These are phyloP conservation scores for Scophthalmus maximus DNA, from an alignment of 2,113 vertebrate species.

Conservation along the genomic window DNA sequence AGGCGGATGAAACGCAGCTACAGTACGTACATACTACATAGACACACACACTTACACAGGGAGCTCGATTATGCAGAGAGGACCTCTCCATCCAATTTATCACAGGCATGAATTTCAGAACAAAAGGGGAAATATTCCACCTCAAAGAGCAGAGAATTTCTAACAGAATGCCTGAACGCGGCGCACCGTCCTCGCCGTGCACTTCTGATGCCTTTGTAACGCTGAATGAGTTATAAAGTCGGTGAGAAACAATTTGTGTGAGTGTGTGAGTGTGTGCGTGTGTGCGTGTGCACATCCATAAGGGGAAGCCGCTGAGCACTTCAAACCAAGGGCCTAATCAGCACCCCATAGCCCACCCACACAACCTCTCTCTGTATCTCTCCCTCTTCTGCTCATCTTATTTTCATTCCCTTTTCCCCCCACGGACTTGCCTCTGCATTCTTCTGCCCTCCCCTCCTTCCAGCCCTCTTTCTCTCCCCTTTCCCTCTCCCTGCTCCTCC, in stretches of 20 bases:
- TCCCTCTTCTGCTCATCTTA: constrained; percentile 55
- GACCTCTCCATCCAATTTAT: constrained; percentile 58
- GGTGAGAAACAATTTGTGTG: constrained; percentile 37
- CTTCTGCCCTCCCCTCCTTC: constrained; percentile 17
- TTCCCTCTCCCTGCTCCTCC: constrained; percentile 35
- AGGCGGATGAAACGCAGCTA: constrained; percentile 39
- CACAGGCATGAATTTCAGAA: constrained; percentile 70
- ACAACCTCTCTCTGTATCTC: constrained; percentile 59
- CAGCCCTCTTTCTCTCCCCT: neutral
- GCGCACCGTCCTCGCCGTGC: constrained; percentile 56
- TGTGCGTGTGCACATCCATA: constrained; percentile 27
- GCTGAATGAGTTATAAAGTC: constrained; percentile 61
- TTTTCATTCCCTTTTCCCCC: constrained; percentile 49
- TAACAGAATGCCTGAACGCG: constrained; percentile 73
- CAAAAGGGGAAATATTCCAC: constrained; percentile 73
- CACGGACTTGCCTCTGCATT: constrained; percentile 34
- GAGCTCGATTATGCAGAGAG: constrained; percentile 59
- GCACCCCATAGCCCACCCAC: constrained; percentile 76
- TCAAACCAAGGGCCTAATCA: constrained; percentile 79
- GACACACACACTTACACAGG: constrained; percentile 13
- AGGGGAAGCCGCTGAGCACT: constrained; percentile 67
- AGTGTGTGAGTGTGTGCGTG: constrained; percentile 17
- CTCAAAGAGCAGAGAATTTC: constrained; percentile 70
- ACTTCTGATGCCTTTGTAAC: constrained; percentile 68
- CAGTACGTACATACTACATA: constrained; percentile 13